These are phyloP conservation scores for Cepaea hortensis DNA, from an alignment of 2,888 invertebrate species.

Conservation along the genomic window DNA sequence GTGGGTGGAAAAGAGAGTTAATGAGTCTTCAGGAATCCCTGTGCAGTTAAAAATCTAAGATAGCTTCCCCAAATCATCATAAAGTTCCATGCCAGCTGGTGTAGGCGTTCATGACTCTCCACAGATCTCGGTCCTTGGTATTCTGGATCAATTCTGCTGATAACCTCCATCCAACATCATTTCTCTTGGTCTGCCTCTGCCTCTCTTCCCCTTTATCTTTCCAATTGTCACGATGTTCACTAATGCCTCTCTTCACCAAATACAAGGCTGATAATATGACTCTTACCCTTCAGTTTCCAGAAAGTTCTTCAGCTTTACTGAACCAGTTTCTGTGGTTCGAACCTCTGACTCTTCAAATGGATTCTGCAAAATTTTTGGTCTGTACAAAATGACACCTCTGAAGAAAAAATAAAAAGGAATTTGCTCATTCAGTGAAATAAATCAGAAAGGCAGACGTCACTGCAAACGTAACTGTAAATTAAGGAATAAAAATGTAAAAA, in stretches of 20 bases:
- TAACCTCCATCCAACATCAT: too few species aligned
- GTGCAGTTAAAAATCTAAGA: too few species aligned
- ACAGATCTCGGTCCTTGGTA: too few species aligned
- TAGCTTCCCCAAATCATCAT: too few species aligned
- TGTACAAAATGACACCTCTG: slow-evolving; percentile 89
- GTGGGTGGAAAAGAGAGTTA: too few species aligned
- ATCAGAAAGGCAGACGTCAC: not conserved
- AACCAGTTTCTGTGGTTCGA: slow-evolving; percentile 84
- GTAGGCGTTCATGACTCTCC: too few species aligned
- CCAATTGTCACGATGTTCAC: too few species aligned
- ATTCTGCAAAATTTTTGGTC: slow-evolving; percentile 91
- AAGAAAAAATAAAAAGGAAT: slow-evolving; percentile 77
- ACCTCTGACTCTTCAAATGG: slow-evolving; percentile 92
- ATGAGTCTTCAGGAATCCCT: too few species aligned
- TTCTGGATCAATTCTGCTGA: too few species aligned
- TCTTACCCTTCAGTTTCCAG: slow-evolving; percentile 91
- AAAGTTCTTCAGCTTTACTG: slow-evolving; percentile 85
- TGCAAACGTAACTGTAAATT: not conserved
- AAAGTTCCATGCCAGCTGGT: too few species aligned
- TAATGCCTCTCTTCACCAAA: not conserved
- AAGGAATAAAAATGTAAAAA: not conserved
- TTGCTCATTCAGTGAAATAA: not conserved
- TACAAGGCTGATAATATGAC: not conserved
- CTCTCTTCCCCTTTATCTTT: too few species aligned
- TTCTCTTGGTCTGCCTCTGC: too few species aligned